Evolutionary conservation across 23 tunicate genomes (phyloP).

Genomic region (Botrylloides violaceus): DNA sequence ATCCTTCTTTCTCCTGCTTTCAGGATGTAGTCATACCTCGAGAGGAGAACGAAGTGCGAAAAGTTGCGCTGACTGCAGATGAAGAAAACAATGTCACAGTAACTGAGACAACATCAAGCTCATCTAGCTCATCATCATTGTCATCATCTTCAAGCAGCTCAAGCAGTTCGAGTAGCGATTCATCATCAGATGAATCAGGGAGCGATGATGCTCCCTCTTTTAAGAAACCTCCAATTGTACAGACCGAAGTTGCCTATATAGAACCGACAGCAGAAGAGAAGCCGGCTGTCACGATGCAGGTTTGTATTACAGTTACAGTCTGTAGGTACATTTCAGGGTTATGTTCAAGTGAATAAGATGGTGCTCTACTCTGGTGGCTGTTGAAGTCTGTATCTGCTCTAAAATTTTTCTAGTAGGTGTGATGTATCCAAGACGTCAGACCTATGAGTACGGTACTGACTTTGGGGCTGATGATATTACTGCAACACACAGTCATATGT

Average conservation of each 20-base stretch:
- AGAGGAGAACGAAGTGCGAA: conserved; percentile 67
- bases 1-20: too few relatives aligned
- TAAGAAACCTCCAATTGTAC: conserved; percentile 58
- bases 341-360: too few relatives aligned
- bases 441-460: too few relatives aligned
- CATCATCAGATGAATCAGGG: background rate
- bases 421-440: too few relatives aligned
- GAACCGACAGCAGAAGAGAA: conserved; percentile 55
- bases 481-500: too few relatives aligned
- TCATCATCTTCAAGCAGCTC: background rate
- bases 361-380: too few relatives aligned
- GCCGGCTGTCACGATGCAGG: conserved; percentile 70
- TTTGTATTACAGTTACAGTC: too few relatives aligned
- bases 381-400: too few relatives aligned
- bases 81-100: conserved; percentile 29
- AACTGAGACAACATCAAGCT: background rate
- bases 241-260: conserved; percentile 54
- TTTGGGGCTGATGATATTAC: too few relatives aligned
- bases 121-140: background rate
- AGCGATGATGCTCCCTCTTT: background rate
- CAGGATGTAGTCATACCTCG: conserved; percentile 70
- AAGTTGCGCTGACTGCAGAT: conserved; percentile 49
- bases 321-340: too few relatives aligned
- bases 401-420: too few relatives aligned
- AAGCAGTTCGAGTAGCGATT: background rate